phyloP scores from a whole-genome alignment of 2,888 invertebrate genomes.

The Bibio marci region DNA sequence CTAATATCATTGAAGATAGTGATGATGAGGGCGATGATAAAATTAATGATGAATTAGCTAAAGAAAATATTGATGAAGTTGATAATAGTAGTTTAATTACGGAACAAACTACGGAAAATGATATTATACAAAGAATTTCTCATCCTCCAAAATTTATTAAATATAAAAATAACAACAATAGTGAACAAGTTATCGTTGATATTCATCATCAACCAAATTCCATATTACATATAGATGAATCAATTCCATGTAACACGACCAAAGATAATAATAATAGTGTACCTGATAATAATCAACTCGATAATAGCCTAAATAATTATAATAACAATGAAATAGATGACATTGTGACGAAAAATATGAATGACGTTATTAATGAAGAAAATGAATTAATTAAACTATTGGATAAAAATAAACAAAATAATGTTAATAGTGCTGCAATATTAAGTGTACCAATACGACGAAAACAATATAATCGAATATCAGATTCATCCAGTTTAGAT shows the following conservation, averaged over 20 bases:
- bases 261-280: slow-evolving; percentile 3
- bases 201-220: slow-evolving; percentile 7
- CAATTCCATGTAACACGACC: not conserved
- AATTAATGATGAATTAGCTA: not conserved
- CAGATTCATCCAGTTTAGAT: slow-evolving; percentile 3
- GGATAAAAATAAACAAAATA: not conserved
- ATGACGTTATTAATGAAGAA: not conserved
- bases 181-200: slow-evolving; percentile 5
- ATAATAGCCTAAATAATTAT: not conserved
- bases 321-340: not conserved
- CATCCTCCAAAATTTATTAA: too few species aligned
- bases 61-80: not conserved
- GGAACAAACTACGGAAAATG: too few species aligned
- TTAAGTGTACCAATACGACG: not conserved
- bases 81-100: not conserved
- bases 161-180: too few species aligned
- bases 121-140: too few species aligned
- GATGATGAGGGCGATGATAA: not conserved
- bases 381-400: not conserved
- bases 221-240: not conserved
- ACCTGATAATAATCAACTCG: not conserved
- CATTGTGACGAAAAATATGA: not conserved
- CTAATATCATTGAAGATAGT: too few species aligned
- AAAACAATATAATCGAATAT: not conserved
- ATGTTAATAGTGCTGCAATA: not conserved